These are phyloP conservation scores for Neopelma chrysocephalum DNA, from an alignment of 2,797 vertebrate genomes.

Conservation along the genomic window DNA sequence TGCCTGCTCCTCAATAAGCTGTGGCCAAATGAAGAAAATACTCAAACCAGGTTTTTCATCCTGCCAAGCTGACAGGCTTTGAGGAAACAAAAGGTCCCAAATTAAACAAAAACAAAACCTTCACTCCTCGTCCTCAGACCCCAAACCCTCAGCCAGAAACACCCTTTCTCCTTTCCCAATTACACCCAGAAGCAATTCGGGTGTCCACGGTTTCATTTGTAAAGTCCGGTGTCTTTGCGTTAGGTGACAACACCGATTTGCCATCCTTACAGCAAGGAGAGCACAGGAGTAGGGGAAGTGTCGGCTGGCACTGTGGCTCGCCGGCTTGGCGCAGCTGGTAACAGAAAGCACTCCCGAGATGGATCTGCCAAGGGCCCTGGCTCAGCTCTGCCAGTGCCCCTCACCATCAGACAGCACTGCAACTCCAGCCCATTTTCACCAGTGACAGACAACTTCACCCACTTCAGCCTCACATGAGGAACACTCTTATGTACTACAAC, in stretches of 20 bases:
- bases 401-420: accelerated
- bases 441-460: not conserved
- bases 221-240: accelerated
- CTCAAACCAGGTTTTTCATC: constrained; percentile 11
- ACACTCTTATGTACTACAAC: accelerated
- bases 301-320: accelerated
- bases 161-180: not conserved
- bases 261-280: not conserved
- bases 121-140: not conserved
- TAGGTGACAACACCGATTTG: not conserved
- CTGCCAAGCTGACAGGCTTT: constrained; percentile 29
- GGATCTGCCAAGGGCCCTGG: not conserved
- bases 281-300: not conserved
- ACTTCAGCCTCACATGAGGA: not conserved
- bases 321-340: not conserved
- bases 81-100: constrained; percentile 27
- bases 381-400: not conserved
- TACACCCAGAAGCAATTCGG: not conserved
- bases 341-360: accelerated
- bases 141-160: not conserved
- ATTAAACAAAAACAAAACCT: not conserved
- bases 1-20: constrained; percentile 5
- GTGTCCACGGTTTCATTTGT: accelerated
- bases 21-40: constrained; percentile 12
- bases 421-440: not conserved